phyloP scores from a whole-genome alignment of 2,888 invertebrate species.

The Eulithis testata region DNA sequence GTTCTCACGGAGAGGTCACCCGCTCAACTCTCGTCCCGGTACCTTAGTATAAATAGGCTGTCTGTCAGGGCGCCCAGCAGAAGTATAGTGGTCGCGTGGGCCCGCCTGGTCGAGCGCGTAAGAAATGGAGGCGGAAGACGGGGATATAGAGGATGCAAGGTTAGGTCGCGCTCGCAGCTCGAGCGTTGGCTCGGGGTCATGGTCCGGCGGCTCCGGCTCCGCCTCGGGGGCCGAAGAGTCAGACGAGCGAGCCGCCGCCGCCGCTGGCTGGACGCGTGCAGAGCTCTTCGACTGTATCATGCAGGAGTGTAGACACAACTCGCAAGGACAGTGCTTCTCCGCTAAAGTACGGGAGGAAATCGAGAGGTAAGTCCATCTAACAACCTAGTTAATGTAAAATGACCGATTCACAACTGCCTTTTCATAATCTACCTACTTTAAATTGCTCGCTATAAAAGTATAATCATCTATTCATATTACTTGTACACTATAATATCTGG shows the following conservation, averaged over 20 bases:
- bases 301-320: slow-evolving; percentile 86
- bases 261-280: slow-evolving; percentile 22
- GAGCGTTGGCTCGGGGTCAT: slow-evolving; percentile 9
- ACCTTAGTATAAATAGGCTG: background rate
- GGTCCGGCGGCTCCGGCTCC: slow-evolving; percentile 32
- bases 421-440: too few relatives aligned
- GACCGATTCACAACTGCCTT: too few relatives aligned
- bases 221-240: slow-evolving; percentile 23
- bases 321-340: slow-evolving; percentile 87
- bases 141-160: background rate
- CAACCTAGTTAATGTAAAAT: too few relatives aligned
- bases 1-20: too few relatives aligned
- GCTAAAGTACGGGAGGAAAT: slow-evolving; percentile 67
- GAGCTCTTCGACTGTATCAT: slow-evolving; percentile 85
- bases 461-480: too few relatives aligned
- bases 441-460: too few relatives aligned
- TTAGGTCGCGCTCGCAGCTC: background rate
- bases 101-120: background rate
- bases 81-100: background rate
- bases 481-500: too few relatives aligned
- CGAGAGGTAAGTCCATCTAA: slow-evolving; percentile 55
- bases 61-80: background rate
- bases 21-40: too few relatives aligned
- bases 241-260: slow-evolving; percentile 42
- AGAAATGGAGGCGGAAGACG: slow-evolving; percentile 2